Base-by-base conservation (phyloP, 1,140 invertebrate species). In the Sinella curviseta region DNA sequence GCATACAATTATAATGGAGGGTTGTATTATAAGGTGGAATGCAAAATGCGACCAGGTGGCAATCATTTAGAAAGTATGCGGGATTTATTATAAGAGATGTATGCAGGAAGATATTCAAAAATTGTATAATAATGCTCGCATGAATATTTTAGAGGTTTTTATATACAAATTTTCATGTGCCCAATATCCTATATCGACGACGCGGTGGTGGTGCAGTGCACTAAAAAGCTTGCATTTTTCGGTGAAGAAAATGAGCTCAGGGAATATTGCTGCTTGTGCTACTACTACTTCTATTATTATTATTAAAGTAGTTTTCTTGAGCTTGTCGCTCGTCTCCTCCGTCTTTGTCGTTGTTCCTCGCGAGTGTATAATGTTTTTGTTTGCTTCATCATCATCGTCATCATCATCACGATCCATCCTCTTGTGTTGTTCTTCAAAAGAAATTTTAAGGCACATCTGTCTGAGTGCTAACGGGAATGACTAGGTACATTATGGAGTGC, bases 191-290 rank as follows among this genome's bases (percentile, higher is more conserved):
- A n/a, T n/a, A n/a, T n/a, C n/a, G n/a, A n/a, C n/a, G n/a, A n/a
- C n/a, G n/a, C n/a, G 55, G 55, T 60, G 55, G n/a, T n/a, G n/a
- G n/a, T n/a, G n/a, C n/a, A n/a, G n/a, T n/a, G n/a, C n/a, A n/a
- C n/a, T n/a, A n/a, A n/a, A n/a, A n/a, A n/a, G n/a, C n/a, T 60
- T 60, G 55, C 55, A 60, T 60, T 60, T 60, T 60, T 60, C 55
- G 55, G 55, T 60, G 55, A 60, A 60, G 55, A 24, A 60, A 60
- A 60, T 60, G 55, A 60, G 55, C 55, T 60, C 8, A 60, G 55
- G 55, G 55, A 60, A 60, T 60, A 60, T n/a, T n/a, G n/a, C n/a
- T n/a, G n/a, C n/a, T n/a, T n/a, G n/a, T n/a, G n/a, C n/a, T n/a
- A n/a, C n/a, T n/a, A n/a, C n/a, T n/a, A n/a, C n/a, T n/a, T n/a